Percentiles rank a stretch among this genome's conserved stretches.
These are phyloP conservation scores for Chaetogeoica ovagalla DNA, from an alignment of 2,888 invertebrate genomes.

Conservation along the genomic window DNA sequence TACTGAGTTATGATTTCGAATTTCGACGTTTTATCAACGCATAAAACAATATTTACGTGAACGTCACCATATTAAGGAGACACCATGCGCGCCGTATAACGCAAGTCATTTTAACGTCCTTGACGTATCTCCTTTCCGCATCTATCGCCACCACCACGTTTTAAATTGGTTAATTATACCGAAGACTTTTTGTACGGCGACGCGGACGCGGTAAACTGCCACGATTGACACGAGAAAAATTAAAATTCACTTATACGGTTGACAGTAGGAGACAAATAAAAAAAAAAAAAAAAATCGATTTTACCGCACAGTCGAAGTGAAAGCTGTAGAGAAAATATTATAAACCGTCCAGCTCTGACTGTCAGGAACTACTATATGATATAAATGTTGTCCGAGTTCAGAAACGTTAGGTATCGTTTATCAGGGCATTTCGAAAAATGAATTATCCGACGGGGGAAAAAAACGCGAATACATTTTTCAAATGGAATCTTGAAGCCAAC, in stretches of 20 bases:
- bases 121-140: constrained; percentile 10
- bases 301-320: constrained; percentile 18
- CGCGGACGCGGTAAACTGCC: not conserved
- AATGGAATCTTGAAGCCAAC: too few species aligned
- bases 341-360: not conserved
- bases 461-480: too few species aligned
- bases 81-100: too few species aligned
- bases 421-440: not conserved
- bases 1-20: too few species aligned
- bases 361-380: not conserved
- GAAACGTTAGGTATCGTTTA: not conserved
- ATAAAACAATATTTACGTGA: too few species aligned
- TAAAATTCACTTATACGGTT: constrained; percentile 22
- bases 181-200: constrained; percentile 1
- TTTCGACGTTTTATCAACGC: too few species aligned
- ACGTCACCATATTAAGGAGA: too few species aligned
- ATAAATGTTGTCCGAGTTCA: not conserved
- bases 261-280: not conserved
- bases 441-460: too few species aligned
- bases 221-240: constrained; percentile 27
- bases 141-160: not conserved
- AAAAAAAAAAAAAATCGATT: not conserved
- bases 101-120: constrained; percentile 26
- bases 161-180: constrained; percentile 40
- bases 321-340: not conserved